Conservation (phyloP, 2,797 vertebrate species). For the Thunnus albacares region DNA sequence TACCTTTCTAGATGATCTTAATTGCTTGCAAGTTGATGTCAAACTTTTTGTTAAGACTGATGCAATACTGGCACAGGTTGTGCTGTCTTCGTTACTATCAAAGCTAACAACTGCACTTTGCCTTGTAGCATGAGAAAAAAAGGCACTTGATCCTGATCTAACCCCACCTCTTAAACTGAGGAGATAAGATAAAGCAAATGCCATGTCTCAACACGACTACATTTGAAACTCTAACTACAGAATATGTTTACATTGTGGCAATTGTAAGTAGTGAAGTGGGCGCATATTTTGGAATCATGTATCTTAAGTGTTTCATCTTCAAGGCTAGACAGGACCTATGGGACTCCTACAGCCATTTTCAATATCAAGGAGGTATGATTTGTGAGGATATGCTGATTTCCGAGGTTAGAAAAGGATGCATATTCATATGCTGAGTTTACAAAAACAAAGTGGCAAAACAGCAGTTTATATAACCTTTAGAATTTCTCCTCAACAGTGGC, state of each 20-base stretch:
- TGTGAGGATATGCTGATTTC: slow-evolving; percentile 76
- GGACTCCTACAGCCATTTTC: slow-evolving; percentile 65
- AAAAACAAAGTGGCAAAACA: slow-evolving; percentile 70
- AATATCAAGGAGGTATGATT: slow-evolving; percentile 70
- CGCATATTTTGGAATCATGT: slow-evolving; percentile 60
- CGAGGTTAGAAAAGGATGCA: slow-evolving; percentile 80
- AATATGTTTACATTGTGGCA: slow-evolving; percentile 27
- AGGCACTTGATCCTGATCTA: slow-evolving; percentile 37
- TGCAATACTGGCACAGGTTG: slow-evolving; percentile 33
- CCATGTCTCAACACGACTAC: slow-evolving; percentile 32
- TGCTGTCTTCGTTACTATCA: slow-evolving; percentile 12
- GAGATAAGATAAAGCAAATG: slow-evolving; percentile 66
- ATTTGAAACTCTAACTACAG: slow-evolving; percentile 41
- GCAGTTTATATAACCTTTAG: slow-evolving; percentile 69
- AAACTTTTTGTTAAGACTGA: slow-evolving; percentile 44
- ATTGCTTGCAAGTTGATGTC: slow-evolving; percentile 41
- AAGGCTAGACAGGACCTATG: slow-evolving; percentile 71
- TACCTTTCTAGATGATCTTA: slow-evolving; percentile 13
- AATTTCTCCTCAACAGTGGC: slow-evolving; percentile 43
- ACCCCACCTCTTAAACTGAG: slow-evolving; percentile 31
- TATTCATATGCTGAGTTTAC: slow-evolving; percentile 82
- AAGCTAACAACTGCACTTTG: slow-evolving; percentile 35
- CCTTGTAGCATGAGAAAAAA: slow-evolving; percentile 22
- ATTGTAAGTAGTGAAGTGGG: slow-evolving; percentile 18
- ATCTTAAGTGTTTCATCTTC: slow-evolving; percentile 73